These are phyloP conservation scores for Lithophane leautieri DNA, from an alignment of 2,888 invertebrate genomes.

Conservation along the genomic window DNA sequence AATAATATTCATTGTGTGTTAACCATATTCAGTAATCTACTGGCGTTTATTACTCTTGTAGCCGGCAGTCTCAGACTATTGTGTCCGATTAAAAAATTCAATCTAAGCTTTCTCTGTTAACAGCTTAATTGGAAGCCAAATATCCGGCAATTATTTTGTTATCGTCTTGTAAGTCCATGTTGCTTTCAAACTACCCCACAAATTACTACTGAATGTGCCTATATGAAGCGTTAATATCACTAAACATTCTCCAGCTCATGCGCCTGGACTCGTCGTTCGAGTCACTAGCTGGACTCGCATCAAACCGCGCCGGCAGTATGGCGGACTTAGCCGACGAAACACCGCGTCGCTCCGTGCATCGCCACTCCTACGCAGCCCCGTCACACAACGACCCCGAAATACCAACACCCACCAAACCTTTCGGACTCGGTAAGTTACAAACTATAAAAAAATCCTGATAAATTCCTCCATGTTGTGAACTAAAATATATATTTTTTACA, in stretches of 20 bases:
- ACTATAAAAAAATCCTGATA: not conserved
- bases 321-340: conserved; percentile 94
- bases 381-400: conserved; percentile 88
- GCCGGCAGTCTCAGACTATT: not conserved
- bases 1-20: conserved; percentile 11
- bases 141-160: not conserved
- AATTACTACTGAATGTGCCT: rapidly evolving
- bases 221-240: not conserved
- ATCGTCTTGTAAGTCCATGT: conserved; percentile 1
- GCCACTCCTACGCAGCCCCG: conserved; percentile 91
- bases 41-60: not conserved
- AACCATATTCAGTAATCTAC: not conserved
- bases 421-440: conserved; percentile 94
- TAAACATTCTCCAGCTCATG: conserved; percentile 92
- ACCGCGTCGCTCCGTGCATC: conserved; percentile 79
- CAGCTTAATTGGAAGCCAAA: conserved; percentile 7
- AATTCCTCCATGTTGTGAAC: conserved; percentile 54
- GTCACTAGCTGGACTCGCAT: conserved; percentile 92
- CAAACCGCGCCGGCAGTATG: conserved; percentile 95
- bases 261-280: conserved; percentile 95
- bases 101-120: conserved; percentile 40
- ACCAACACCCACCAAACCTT: conserved; percentile 93
- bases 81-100: too few species aligned
- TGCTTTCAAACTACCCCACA: conserved; percentile 27
- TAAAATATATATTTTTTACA: conserved; percentile 71